Conservation (phyloP, 2,797 vertebrate genomes). For the Cryptoblepharus egeriae region DNA sequence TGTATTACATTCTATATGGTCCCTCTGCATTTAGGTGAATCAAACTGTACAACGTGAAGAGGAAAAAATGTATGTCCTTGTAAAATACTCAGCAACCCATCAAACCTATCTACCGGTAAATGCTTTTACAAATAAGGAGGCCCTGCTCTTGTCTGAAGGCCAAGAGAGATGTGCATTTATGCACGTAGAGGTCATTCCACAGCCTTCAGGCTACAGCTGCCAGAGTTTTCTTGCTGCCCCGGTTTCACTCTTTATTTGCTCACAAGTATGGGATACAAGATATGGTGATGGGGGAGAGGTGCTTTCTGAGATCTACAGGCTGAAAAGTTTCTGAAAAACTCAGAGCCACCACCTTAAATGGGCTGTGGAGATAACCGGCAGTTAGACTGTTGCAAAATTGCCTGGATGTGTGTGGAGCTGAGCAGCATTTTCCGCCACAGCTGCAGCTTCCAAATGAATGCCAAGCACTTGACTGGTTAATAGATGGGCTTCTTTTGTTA, state of each 20-base stretch:
- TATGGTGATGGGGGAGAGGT: not conserved
- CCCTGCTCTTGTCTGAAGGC: not conserved
- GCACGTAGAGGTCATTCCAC: not conserved
- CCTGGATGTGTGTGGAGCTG: not conserved
- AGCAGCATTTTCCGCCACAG: not conserved
- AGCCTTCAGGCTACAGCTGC: not conserved
- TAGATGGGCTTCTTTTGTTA: not conserved
- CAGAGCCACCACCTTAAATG: not conserved
- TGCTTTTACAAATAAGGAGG: not conserved
- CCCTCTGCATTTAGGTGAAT: not conserved
- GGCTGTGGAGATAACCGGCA: not conserved
- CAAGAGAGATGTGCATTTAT: constrained; percentile 1
- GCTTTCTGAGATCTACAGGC: not conserved
- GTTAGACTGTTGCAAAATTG: not conserved
- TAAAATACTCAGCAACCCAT: not conserved
- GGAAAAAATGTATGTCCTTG: not conserved
- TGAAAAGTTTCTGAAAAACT: not conserved
- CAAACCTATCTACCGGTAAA: not conserved
- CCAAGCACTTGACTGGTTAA: accelerated
- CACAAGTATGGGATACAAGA: not conserved
- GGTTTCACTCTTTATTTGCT: not conserved
- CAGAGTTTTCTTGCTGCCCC: not conserved
- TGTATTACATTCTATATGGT: too few species aligned
- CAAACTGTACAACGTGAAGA: not conserved
- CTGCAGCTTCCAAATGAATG: not conserved